Evolutionary conservation across 2,888 invertebrate genomes (phyloP).

Genomic region (Perizoma affinitatum): DNA sequence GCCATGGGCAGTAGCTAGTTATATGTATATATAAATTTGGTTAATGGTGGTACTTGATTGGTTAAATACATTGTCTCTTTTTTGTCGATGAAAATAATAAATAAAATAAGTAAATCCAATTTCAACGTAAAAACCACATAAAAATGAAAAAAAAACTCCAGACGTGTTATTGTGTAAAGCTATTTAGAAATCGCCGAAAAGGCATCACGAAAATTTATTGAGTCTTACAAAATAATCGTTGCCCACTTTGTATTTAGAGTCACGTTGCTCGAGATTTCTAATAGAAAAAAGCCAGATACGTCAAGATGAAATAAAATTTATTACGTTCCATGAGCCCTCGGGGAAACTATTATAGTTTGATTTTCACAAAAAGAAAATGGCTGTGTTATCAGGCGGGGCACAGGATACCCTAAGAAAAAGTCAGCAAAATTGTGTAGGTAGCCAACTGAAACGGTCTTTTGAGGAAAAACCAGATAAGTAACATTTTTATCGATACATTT

Average conservation of each 20-base stretch:
- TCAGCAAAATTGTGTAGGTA: constrained; percentile 49
- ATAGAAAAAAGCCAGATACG: constrained; percentile 66
- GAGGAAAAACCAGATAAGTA: constrained; percentile 17
- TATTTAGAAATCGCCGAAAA: constrained; percentile 13
- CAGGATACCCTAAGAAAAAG: constrained; percentile 40
- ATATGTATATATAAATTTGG: too few species aligned
- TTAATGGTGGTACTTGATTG: too few species aligned
- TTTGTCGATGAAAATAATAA: background rate
- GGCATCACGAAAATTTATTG: constrained; percentile 4
- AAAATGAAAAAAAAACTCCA: background rate
- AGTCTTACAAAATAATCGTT: constrained; percentile 23
- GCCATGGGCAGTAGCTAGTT: too few species aligned
- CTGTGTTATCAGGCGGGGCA: constrained; percentile 51
- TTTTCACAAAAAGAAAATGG: constrained; percentile 65
- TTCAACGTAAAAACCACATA: background rate
- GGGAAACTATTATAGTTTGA: constrained; percentile 66
- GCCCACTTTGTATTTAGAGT: constrained; percentile 18
- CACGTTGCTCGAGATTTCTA: constrained; percentile 27
- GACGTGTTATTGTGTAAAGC: constrained; percentile 12
- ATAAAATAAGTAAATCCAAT: constrained; percentile 3
- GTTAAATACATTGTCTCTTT: background rate
- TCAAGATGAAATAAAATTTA: constrained; percentile 67
- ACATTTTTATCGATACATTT: constrained; percentile 24
- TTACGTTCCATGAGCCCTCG: constrained; percentile 59
- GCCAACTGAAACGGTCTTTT: constrained; percentile 19